These are phyloP conservation scores for Anastrepha ludens DNA, from an alignment of 1,140 invertebrate species.

Conservation along the genomic window DNA sequence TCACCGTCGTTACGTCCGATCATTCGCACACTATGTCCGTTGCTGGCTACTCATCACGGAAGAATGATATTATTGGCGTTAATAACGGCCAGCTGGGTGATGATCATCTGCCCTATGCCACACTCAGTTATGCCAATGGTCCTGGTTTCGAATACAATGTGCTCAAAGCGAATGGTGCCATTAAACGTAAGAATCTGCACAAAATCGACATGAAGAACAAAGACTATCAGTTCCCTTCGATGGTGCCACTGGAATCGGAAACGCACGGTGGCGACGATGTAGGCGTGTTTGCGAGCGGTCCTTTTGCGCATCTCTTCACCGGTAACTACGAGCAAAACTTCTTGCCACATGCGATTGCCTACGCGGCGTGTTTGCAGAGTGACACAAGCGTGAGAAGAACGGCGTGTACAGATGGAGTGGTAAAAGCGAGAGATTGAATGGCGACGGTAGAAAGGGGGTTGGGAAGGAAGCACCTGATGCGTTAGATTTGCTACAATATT, in stretches of 20 bases:
- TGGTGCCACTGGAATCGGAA: conserved; percentile 76
- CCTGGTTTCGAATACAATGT: conserved; percentile 77
- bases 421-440: background rate
- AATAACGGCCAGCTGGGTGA: conserved; percentile 61
- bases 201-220: conserved; percentile 56
- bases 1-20: conserved; percentile 83
- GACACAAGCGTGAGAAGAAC: background rate
- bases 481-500: conserved; percentile 16
- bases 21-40: conserved; percentile 83
- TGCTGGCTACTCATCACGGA: conserved; percentile 82
- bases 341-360: conserved; percentile 82
- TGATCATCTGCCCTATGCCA: conserved; percentile 78
- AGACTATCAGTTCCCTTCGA: conserved; percentile 74
- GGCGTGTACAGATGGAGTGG: conserved; percentile 52
- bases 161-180: background rate
- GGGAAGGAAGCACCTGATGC: background rate
- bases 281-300: conserved; percentile 78
- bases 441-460: background rate
- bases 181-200: conserved; percentile 48
- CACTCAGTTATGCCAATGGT: conserved; percentile 81
- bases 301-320: conserved; percentile 80
- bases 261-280: conserved; percentile 78
- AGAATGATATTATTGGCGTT: conserved; percentile 80
- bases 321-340: conserved; percentile 83
- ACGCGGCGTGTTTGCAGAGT: conserved; percentile 80